phyloP scores from a whole-genome alignment of 2,888 invertebrate species.

The Amphipoea oculea region DNA sequence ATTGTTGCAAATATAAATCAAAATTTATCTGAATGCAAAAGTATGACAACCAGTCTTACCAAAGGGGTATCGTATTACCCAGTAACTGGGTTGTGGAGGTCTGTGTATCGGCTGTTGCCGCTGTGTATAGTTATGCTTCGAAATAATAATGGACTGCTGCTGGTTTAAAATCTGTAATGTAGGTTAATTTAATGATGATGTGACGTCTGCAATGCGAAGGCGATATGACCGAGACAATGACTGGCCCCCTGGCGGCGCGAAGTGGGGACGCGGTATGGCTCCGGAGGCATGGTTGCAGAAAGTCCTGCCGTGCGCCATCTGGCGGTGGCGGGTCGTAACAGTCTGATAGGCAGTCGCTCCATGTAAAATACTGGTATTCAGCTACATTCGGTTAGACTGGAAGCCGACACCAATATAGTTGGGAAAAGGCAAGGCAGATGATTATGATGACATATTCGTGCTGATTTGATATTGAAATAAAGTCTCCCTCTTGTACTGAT shows the following conservation, averaged over 20 bases:
- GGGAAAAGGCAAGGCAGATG: not conserved
- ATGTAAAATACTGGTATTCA: not conserved
- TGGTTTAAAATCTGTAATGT: no score
- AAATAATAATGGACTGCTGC: no score
- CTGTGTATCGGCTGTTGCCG: no score
- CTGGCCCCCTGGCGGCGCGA: no score
- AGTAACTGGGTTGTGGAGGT: not conserved
- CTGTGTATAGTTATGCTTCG: no score
- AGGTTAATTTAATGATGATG: no score
- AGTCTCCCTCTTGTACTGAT: not conserved
- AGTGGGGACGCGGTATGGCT: no score
- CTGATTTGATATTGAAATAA: not conserved
- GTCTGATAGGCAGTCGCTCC: not conserved
- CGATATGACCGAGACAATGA: no score
- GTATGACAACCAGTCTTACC: not conserved
- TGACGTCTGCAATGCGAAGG: no score
- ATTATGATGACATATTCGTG: not conserved
- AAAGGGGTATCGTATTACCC: not conserved
- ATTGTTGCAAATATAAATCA: not conserved
- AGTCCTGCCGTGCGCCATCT: no score
- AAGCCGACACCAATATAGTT: not conserved
- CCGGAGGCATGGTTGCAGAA: no score
- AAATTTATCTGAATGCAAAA: not conserved
- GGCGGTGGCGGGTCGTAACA: no score
- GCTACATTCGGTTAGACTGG: not conserved